phyloP scores from a whole-genome alignment of 1,140 invertebrate genomes.

The Drosophila lini region DNA sequence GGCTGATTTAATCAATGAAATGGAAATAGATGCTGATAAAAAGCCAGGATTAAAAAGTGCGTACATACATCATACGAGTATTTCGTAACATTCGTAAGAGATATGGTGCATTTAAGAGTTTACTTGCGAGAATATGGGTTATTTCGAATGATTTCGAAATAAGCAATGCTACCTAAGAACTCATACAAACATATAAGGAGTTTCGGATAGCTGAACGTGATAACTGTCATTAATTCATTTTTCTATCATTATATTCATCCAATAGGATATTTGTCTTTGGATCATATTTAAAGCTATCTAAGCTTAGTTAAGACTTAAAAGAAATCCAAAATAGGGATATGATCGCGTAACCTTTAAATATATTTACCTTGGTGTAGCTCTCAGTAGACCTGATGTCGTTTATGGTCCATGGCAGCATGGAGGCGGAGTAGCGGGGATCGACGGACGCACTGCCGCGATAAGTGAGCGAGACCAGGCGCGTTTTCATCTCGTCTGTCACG shows the following conservation, averaged over 20 bases:
- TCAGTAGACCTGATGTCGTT: slow-evolving; percentile 87
- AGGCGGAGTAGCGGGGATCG: slow-evolving; percentile 89
- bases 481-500: slow-evolving; percentile 85
- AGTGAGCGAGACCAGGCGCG: slow-evolving; percentile 88
- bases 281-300: too few species aligned
- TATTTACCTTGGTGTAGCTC: slow-evolving; percentile 85
- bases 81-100: background rate
- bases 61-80: background rate
- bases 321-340: background rate
- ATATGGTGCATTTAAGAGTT: background rate
- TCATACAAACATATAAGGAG: too few species aligned
- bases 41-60: too few species aligned
- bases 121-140: background rate
- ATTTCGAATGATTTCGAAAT: too few species aligned
- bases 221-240: too few species aligned
- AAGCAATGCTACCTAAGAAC: too few species aligned
- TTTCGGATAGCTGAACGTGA: too few species aligned
- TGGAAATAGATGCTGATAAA: background rate
- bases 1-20: background rate
- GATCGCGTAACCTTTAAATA: background rate
- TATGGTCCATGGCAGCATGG: slow-evolving; percentile 91
- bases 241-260: too few species aligned
- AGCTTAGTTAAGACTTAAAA: background rate
- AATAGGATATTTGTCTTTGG: too few species aligned
- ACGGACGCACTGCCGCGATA: slow-evolving; percentile 90